These are phyloP conservation scores for Magallana angulata DNA, from an alignment of 1,140 invertebrate species.

Conservation along the genomic window DNA sequence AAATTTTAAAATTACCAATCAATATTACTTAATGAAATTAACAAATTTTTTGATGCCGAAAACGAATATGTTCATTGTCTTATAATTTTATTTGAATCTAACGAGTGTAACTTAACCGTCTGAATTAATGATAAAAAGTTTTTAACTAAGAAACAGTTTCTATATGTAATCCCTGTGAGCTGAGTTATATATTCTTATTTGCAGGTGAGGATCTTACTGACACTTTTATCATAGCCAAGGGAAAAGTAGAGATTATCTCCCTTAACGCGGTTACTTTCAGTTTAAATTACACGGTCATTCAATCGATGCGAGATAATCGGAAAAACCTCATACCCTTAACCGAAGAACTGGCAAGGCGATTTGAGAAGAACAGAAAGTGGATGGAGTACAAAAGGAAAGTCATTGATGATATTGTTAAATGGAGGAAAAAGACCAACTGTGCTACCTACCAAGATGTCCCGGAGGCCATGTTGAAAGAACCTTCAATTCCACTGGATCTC, in stretches of 20 bases:
- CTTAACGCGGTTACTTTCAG: slow-evolving; percentile 50
- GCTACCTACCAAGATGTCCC: slow-evolving; percentile 52
- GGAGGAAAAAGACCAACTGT: slow-evolving; percentile 24
- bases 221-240: slow-evolving; percentile 53
- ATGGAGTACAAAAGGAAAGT: slow-evolving; percentile 55
- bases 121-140: too few relatives aligned
- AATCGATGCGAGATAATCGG: slow-evolving; percentile 16
- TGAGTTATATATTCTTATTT: background rate
- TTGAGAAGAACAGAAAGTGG: slow-evolving; percentile 51
- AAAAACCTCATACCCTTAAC: slow-evolving; percentile 45
- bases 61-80: too few relatives aligned
- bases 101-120: too few relatives aligned
- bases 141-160: too few relatives aligned
- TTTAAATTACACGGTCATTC: slow-evolving; percentile 44
- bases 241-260: slow-evolving; percentile 46
- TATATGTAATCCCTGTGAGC: background rate
- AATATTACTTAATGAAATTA: too few relatives aligned
- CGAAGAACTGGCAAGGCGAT: slow-evolving; percentile 33
- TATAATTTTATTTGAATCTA: too few relatives aligned
- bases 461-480: slow-evolving; percentile 18
- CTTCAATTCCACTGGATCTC: slow-evolving; percentile 33
- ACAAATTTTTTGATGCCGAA: too few relatives aligned
- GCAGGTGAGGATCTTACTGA: slow-evolving; percentile 58
- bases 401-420: slow-evolving; percentile 44
- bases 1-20: too few relatives aligned